phyloP scores from a whole-genome alignment of 2,113 vertebrate genomes.

The Trematocara variabile region DNA sequence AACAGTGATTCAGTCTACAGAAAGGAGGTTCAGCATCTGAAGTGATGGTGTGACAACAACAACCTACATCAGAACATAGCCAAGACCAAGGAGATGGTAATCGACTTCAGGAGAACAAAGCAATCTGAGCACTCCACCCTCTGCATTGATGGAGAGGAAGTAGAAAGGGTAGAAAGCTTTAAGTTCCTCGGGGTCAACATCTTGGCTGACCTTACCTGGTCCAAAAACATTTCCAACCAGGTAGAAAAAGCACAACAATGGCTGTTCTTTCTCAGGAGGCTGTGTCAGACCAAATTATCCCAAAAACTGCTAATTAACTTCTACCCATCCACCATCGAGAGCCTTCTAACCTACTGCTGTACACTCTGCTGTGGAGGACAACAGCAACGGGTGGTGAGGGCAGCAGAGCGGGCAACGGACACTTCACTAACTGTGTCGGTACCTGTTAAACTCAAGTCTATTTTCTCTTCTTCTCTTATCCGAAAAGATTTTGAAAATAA shows the following conservation, averaged over 20 bases:
- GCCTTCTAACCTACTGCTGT: background rate
- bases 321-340: rapidly evolving
- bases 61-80: background rate
- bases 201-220: too few relatives aligned
- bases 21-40: background rate
- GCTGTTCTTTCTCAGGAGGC: too few relatives aligned
- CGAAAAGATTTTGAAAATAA: background rate
- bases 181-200: too few relatives aligned
- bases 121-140: background rate
- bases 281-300: too few relatives aligned
- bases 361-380: background rate
- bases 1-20: background rate
- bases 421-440: background rate
- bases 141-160: background rate
- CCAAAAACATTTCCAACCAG: too few relatives aligned
- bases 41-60: background rate
- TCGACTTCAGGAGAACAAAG: background rate
- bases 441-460: background rate
- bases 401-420: rapidly evolving
- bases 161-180: background rate
- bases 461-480: background rate
- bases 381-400: background rate
- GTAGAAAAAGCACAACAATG: too few relatives aligned
- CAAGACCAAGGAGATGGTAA: background rate
- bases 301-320: background rate